phyloP scores from a whole-genome alignment of 2,888 invertebrate genomes.

The Invenusta paracnida region DNA sequence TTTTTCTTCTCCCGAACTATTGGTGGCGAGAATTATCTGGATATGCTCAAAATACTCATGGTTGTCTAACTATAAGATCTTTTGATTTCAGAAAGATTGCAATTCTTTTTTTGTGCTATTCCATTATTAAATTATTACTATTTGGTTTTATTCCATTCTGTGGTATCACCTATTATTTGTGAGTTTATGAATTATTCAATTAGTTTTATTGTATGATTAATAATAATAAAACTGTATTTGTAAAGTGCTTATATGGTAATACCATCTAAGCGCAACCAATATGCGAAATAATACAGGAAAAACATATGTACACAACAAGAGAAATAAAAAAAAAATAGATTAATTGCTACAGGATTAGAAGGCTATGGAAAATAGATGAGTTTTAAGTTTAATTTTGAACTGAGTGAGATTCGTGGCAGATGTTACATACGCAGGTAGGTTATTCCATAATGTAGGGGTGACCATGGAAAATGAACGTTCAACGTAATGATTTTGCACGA shows the following conservation, averaged over 20 bases:
- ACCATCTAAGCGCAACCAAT: not conserved
- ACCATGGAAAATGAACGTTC: slow-evolving; percentile 20
- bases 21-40: no score
- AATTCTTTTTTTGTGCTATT: no score
- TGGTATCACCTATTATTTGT: no score
- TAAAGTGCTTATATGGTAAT: not conserved
- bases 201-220: no score
- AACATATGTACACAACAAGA: not conserved
- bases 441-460: slow-evolving; percentile 15
- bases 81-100: no score
- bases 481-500: slow-evolving; percentile 1
- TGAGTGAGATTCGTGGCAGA: not conserved
- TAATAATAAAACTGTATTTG: slow-evolving; percentile 14
- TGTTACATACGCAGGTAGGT: not conserved
- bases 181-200: no score
- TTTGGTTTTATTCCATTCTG: no score
- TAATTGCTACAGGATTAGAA: not conserved
- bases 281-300: not conserved
- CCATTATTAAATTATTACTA: no score
- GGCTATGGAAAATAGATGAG: not conserved
- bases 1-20: no score
- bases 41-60: no score
- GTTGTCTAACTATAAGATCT: no score
- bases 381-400: not conserved
- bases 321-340: not conserved